phyloP scores from a whole-genome alignment of 2,113 vertebrate genomes.

The Daphoenositta chrysoptera region DNA sequence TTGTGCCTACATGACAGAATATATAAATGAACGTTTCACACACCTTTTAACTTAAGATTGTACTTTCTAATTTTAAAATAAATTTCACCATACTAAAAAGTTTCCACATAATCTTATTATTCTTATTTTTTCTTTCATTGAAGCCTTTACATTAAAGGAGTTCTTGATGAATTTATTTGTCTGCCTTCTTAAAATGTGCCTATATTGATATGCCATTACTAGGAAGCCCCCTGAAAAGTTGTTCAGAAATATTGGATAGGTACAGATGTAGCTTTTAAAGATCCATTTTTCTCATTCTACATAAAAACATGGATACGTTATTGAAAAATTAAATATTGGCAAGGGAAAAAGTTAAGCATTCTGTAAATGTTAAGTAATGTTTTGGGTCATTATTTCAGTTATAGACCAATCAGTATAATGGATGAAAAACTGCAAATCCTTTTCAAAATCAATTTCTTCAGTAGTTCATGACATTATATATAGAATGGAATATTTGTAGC shows the following conservation, averaged over 20 bases:
- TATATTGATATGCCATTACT: not conserved
- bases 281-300: not conserved
- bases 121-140: not conserved
- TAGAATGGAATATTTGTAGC: not conserved
- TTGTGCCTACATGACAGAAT: not conserved
- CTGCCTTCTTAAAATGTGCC: not conserved
- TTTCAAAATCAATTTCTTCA: not conserved
- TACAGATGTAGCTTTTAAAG: not conserved
- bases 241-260: not conserved
- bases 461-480: not conserved
- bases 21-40: not conserved
- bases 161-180: not conserved
- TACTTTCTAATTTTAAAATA: not conserved
- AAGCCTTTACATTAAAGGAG: not conserved
- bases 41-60: not conserved
- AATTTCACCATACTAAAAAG: not conserved
- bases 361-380: not conserved
- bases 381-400: not conserved
- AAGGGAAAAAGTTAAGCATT: not conserved
- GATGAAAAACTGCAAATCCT: conserved; percentile 3
- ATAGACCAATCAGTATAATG: not conserved
- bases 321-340: not conserved
- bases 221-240: not conserved
- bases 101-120: not conserved
- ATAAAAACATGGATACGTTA: not conserved